Evolutionary conservation across 2,113 vertebrate genomes (phyloP).

Genomic region (Fregetta grallaria): DNA sequence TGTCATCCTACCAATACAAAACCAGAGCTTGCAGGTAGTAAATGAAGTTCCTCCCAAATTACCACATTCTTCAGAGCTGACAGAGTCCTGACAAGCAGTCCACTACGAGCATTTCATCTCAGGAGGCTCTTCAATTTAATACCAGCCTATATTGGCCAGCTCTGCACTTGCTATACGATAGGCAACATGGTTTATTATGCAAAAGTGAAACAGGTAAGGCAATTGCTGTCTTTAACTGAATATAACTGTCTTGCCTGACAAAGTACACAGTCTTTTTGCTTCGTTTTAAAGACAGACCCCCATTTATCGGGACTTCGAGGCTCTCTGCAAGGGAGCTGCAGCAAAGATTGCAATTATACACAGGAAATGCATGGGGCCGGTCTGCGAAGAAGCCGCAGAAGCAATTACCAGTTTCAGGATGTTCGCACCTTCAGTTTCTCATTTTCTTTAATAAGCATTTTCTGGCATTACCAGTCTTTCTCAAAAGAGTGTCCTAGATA

Average conservation of each 20-base stretch:
- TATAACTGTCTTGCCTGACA: not conserved
- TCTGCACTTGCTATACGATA: not conserved
- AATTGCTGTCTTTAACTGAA: not conserved
- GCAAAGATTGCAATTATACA: fast-evolving
- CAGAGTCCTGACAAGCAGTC: fast-evolving
- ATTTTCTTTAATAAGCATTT: slow-evolving; percentile 30
- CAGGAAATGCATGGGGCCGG: fast-evolving
- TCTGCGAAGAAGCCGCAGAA: not conserved
- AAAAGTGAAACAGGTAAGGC: not conserved
- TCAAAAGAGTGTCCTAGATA: slow-evolving; percentile 2
- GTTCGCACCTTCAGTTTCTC: not conserved
- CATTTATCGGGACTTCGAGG: fast-evolving
- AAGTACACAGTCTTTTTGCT: not conserved
- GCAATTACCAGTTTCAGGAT: not conserved
- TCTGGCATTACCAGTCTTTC: not conserved
- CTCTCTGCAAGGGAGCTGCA: not conserved
- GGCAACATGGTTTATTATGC: fast-evolving
- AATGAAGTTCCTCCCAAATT: not conserved
- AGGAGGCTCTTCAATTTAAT: not conserved
- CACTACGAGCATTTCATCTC: not conserved
- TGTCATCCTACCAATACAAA: not conserved
- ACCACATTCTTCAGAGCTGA: not conserved
- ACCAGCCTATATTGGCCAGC: not conserved
- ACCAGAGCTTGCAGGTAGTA: not conserved
- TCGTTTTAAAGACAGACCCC: not conserved